phyloP scores from a whole-genome alignment of 1,140 invertebrate genomes.

The Drosophila grimshawi region DNA sequence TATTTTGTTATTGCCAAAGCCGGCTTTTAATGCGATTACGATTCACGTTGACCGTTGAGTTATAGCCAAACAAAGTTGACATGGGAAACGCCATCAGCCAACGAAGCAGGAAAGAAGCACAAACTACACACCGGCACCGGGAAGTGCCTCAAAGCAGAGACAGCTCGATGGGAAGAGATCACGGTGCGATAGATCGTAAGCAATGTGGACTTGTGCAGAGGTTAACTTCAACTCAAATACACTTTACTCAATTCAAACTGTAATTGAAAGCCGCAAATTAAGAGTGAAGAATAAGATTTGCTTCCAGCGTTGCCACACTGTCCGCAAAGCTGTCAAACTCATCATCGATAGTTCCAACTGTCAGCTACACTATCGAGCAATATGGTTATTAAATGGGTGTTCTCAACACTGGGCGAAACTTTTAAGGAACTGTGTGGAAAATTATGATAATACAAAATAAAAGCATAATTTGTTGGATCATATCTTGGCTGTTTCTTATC shows the following conservation, averaged over 20 bases:
- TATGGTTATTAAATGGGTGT: too few species aligned
- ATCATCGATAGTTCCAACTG: neutral
- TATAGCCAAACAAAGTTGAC: conserved; percentile 35
- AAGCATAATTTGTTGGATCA: too few species aligned
- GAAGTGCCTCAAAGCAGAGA: neutral
- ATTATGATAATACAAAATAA: too few species aligned
- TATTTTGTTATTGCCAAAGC: conserved; percentile 33
- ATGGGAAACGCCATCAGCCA: conserved; percentile 12
- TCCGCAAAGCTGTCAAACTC: neutral
- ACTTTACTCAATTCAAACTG: neutral
- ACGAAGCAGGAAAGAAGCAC: neutral
- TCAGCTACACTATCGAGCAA: too few species aligned
- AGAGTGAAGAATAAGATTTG: neutral
- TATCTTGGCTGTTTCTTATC: too few species aligned
- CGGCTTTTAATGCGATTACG: conserved; percentile 68
- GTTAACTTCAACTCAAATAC: too few species aligned
- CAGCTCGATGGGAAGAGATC: neutral
- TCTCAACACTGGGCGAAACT: too few species aligned
- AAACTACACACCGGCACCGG: neutral
- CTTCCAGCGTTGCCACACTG: neutral
- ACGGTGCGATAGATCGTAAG: neutral
- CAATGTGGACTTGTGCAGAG: neutral
- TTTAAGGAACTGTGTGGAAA: too few species aligned
- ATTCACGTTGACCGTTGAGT: conserved; percentile 35
- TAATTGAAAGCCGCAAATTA: neutral